Conservation (phyloP, 2,113 vertebrate species). For the Vombatus ursinus region DNA sequence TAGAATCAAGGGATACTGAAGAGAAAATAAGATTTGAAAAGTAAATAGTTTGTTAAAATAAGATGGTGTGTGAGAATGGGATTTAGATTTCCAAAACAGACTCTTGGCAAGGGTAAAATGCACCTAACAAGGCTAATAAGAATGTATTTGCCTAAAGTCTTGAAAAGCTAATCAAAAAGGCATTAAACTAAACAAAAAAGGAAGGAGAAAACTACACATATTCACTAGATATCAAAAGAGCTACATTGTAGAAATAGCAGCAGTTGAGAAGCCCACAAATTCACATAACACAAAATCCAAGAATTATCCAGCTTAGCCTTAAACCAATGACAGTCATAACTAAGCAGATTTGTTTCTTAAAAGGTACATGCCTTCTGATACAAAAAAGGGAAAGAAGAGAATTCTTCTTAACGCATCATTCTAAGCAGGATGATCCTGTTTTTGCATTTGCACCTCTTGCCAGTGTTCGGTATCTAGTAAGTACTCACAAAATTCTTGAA, state of each 20-base stretch:
- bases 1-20: neutral
- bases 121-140: neutral
- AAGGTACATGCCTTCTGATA: neutral
- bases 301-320: neutral
- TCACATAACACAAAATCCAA: neutral
- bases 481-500: neutral
- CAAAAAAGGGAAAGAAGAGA: neutral
- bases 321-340: neutral
- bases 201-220: neutral
- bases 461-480: neutral
- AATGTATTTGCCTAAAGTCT: neutral
- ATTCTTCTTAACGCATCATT: neutral
- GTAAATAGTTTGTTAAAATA: neutral
- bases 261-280: neutral
- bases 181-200: neutral
- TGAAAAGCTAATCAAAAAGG: neutral
- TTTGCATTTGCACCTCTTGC: neutral
- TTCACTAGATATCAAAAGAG: neutral
- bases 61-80: neutral
- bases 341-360: neutral
- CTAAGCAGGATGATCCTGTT: neutral
- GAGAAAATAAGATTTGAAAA: neutral
- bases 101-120: neutral
- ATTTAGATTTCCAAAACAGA: neutral
- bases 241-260: neutral